Evolutionary conservation across 2,113 vertebrate genomes (phyloP), one percentile per base, ranked within the genome.

Genomic region (Psilopogon haemacephalus): DNA sequence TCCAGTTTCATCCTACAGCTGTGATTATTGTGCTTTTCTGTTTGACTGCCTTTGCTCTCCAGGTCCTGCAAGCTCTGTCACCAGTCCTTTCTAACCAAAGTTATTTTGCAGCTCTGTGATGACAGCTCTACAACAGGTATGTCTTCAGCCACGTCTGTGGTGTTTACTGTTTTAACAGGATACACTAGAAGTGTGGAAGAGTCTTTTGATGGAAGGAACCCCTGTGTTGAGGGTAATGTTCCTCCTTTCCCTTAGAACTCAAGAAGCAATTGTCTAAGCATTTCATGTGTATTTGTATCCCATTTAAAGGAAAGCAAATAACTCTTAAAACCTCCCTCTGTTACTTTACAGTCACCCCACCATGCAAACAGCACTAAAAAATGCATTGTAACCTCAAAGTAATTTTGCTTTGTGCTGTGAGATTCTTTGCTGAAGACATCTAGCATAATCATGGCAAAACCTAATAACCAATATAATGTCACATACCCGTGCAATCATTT

Each of bases 171-270:
- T 81, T 92, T 16, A 64, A 60, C 55, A 90, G 58, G 72, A 52
- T n/a, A 44, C 4, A 1, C 28, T 21, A 18, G 14, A 42, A n/a
- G 7, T 1, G 0, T n/a, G 28, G 33, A 16, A 52, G 42, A 77
- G 27, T 30, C 28, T 72, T 20, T 23, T 16, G n/a, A 52, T 21
- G 27, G 92, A 24, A 68, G 12, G 27, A 59, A 55, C 3, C 18
- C 67, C 76, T 67, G 37, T 17, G 38, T 63, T n/a, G n/a, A 63
- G 33, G 10, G 16, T 27, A 62, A n/a, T 13, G 4, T 72, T 82
- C 64, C 54, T 74, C 7, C 19, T 70, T 82, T 76, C 59, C 46
- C 28, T 62, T 32, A 32, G 56, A 78, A 56, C 63, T 60, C 67
- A 30, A 63, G 28, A 88, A 79, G 5, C 65, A 73, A 33, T 76